Base-by-base conservation (phyloP, 2,888 invertebrate genomes). In the Helleia helle region DNA sequence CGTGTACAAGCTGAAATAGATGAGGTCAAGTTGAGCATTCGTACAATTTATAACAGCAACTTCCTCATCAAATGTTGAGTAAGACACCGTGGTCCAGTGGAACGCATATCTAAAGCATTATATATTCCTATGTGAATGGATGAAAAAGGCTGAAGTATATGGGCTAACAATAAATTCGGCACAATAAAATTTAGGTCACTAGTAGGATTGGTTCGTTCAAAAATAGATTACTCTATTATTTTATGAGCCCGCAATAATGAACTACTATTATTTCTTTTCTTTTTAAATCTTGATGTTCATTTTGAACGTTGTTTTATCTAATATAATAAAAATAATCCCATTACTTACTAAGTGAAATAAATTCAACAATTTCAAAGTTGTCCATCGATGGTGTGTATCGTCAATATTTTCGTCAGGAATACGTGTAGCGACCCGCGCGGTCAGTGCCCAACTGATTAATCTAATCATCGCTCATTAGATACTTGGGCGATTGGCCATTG, bases 401-500 rank as follows among this genome's bases (percentile, higher is more conserved):
- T 26, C 47, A 44, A 36, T 49, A 52, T 51, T 47, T 49, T 55
- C 45, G 48, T 45, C 50, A 51, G 56, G 14, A 36, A 38, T 42
- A 56, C 67, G 71, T 55, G 55, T 59, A 49, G 44, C 53, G 49
- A 56, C 49, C 50, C 46, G 54, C 50, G 64, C 70, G 70, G 69
- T 72, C 73, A 65, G 59, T 68, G 70, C 54, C 65, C 71, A 63
- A 83, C 79, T 83, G 75, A 75, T 76, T 70, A 66, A 56, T 48
- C 54, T 62, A 73, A 73, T 65, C 66, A 72, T 75, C 63, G 62
- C 62, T 71, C 71, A 80, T 76, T 72, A 75, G 67, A 68, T 69
- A 65, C 42, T 56, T 62, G 62, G 59, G 63, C 62, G n/a, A n/a
- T n/a, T n/a, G n/a, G n/a, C n/a, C n/a, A 75, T 72, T 72, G 67